A percentile compares a stretch with the other conserved stretches of the same genome.
phyloP scores from a whole-genome alignment of 2,888 invertebrate genomes.

The Aphidoletes aphidimyza region DNA sequence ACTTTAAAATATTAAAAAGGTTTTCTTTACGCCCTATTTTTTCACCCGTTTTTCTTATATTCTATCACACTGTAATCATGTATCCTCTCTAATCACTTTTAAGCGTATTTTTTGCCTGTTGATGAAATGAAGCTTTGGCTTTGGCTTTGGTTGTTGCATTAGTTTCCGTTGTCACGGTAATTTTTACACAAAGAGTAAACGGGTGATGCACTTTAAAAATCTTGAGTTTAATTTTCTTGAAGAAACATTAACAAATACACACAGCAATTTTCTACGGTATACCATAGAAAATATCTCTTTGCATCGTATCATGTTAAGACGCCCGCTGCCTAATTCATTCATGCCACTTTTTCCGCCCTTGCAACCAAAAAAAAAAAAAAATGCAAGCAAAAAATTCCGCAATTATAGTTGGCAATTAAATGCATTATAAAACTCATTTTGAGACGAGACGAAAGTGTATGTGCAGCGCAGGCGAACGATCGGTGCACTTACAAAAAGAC shows the following conservation, averaged over 20 bases:
- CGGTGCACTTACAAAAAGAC: background rate
- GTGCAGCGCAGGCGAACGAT: background rate
- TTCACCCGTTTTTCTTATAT: background rate
- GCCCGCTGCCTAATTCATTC: conserved; percentile 16
- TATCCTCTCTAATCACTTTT: conserved; percentile 18
- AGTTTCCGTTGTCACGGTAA: conserved; percentile 7
- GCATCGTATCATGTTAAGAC: background rate
- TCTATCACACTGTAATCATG: background rate
- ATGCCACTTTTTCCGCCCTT: background rate
- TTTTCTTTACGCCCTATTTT: background rate
- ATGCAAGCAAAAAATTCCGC: conserved; percentile 32
- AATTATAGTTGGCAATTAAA: conserved; percentile 43
- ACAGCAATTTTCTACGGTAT: background rate
- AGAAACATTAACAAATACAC: conserved; percentile 17
- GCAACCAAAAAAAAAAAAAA: background rate
- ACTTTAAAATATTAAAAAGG: background rate
- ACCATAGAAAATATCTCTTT: background rate
- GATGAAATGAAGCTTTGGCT: background rate
- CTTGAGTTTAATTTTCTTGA: conserved; percentile 2
- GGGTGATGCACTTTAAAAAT: background rate
- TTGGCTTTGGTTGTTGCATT: background rate
- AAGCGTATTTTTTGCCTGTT: conserved; percentile 16
- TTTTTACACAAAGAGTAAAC: background rate
- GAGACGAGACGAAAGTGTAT: conserved; percentile 1
- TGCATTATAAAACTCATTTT: conserved; percentile 54